These are phyloP conservation scores for Coptodon bakossiorum DNA, from an alignment of 2,113 vertebrate genomes.

Conservation along the genomic window DNA sequence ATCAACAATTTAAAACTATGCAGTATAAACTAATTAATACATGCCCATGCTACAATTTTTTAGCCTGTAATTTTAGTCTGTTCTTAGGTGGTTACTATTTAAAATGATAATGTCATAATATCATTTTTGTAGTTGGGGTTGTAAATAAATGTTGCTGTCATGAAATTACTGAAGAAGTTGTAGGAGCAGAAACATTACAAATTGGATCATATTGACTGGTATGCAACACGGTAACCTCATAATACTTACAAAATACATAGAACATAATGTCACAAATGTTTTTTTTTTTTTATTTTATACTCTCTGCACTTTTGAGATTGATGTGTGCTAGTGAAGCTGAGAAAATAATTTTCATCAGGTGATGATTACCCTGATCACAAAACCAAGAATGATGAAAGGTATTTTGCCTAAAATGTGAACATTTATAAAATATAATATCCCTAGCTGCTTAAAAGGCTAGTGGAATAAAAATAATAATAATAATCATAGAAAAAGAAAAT, in stretches of 20 bases:
- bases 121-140: neutral
- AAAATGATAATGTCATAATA: neutral
- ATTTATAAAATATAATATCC: neutral
- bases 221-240: rapidly evolving
- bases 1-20: rapidly evolving
- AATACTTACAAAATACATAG: too few relatives aligned
- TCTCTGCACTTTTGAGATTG: too few relatives aligned
- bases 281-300: too few relatives aligned
- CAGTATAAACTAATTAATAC: neutral
- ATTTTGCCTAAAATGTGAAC: rapidly evolving
- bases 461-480: neutral
- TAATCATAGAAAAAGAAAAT: neutral
- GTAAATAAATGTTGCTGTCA: neutral
- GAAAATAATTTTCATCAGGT: neutral
- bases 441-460: rapidly evolving
- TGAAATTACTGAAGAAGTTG: too few relatives aligned
- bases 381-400: neutral
- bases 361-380: neutral
- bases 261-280: rapidly evolving
- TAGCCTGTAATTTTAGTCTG: neutral
- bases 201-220: too few relatives aligned
- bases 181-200: too few relatives aligned
- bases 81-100: neutral
- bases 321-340: neutral
- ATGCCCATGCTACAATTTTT: neutral